Percentiles rank a stretch among this genome's conserved stretches.
Evolutionary conservation across 2,113 vertebrate species (phyloP).

Genomic region (Upupa epops): DNA sequence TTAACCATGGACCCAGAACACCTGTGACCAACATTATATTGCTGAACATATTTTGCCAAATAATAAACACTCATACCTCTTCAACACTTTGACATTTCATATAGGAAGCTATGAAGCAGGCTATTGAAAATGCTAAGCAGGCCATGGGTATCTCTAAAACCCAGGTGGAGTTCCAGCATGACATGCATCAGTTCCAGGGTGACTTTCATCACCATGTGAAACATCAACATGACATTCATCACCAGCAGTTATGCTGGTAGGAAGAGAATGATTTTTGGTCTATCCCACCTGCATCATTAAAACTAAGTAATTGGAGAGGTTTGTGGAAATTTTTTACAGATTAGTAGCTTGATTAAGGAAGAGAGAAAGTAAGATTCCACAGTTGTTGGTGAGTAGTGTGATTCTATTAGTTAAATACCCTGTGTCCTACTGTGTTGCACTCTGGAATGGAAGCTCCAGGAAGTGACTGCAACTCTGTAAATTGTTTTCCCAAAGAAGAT

Average conservation of each 20-base stretch:
- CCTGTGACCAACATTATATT: neutral
- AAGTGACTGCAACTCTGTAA: neutral
- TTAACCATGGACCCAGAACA: neutral
- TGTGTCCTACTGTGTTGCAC: neutral
- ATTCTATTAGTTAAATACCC: neutral
- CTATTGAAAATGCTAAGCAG: fast-evolving
- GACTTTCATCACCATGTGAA: no score
- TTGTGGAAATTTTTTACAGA: neutral
- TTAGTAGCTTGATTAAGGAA: neutral
- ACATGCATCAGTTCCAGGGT: no score
- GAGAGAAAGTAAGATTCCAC: neutral
- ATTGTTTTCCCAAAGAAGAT: neutral
- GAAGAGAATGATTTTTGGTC: neutral
- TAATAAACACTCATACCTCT: neutral
- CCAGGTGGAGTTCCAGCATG: fast-evolving
- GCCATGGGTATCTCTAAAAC: neutral
- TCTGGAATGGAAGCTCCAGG: neutral
- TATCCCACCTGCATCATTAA: neutral
- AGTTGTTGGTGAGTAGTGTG: neutral
- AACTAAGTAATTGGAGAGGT: neutral
- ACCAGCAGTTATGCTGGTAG: neutral
- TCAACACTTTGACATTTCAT: neutral
- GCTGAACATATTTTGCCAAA: neutral
- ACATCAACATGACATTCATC: neutral
- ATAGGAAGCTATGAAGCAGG: neutral